These are phyloP conservation scores for Metaphire vulgaris DNA, from an alignment of 1,140 invertebrate species.

Conservation along the genomic window DNA sequence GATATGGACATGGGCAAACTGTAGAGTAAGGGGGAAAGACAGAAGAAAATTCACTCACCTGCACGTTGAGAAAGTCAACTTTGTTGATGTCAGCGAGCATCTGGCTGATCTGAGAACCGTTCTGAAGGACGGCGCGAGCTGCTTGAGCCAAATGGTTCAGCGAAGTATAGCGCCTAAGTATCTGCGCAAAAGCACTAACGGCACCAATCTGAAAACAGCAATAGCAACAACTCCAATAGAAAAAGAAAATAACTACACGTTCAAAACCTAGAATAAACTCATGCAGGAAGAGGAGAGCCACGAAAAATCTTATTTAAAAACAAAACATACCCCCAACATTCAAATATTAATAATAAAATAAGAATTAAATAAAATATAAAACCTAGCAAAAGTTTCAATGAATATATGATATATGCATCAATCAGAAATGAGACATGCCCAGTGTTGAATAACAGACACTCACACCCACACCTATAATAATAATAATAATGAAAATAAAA, in stretches of 20 bases:
- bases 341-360: not conserved
- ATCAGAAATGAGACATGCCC: not conserved
- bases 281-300: not conserved
- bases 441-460: not conserved
- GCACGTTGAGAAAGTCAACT: conserved; percentile 94
- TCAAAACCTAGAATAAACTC: not conserved
- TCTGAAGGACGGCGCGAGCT: conserved; percentile 88
- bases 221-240: not conserved
- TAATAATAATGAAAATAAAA: no score
- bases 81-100: conserved; percentile 95
- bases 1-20: not conserved
- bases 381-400: not conserved
- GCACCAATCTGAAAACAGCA: conserved; percentile 58
- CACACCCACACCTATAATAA: no score
- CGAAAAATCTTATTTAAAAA: not conserved
- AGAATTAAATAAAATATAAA: not conserved
- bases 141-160: conserved; percentile 97
- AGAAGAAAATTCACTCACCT: conserved; percentile 54
- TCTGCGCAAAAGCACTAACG: conserved; percentile 88
- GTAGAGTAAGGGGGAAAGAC: not conserved
- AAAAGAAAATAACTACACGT: not conserved
- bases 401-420: not conserved
- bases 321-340: not conserved
- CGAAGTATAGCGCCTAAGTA: conserved; percentile 88
- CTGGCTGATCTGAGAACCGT: conserved; percentile 88